Conservation (phyloP, 2,113 vertebrate species). For the Macroglossus sobrinus region DNA sequence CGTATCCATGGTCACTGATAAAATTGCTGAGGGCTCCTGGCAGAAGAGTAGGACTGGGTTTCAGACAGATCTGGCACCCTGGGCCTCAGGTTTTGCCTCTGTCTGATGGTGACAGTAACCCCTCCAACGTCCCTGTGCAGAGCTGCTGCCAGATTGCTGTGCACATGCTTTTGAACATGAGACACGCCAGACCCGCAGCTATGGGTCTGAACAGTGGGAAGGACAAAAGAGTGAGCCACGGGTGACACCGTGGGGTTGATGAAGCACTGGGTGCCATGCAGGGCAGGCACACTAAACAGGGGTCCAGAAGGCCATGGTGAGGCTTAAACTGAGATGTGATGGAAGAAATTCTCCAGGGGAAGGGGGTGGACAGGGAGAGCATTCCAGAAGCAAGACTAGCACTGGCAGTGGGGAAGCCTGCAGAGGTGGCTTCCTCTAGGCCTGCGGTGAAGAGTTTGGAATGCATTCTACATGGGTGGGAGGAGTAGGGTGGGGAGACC, state of each 20-base stretch:
- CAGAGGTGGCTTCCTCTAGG: not conserved
- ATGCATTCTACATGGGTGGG: rapidly evolving
- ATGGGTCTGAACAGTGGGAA: not conserved
- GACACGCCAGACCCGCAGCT: not conserved
- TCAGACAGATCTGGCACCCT: not conserved
- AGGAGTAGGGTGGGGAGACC: not conserved
- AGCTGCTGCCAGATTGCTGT: not conserved
- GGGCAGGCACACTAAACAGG: rapidly evolving
- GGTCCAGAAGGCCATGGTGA: not conserved
- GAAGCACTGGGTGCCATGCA: no score
- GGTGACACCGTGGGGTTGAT: not conserved
- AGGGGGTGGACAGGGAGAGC: not conserved
- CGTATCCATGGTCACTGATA: no score
- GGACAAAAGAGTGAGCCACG: not conserved
- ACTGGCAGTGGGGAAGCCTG: not conserved
- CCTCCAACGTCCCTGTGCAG: not conserved
- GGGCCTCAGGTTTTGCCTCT: no score
- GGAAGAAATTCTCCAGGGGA: not conserved
- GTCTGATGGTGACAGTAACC: rapidly evolving
- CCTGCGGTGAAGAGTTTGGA: not conserved
- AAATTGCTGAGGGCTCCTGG: not conserved
- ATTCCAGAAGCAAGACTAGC: not conserved
- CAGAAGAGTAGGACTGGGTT: not conserved
- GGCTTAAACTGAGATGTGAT: not conserved
- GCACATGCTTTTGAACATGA: not conserved